These are phyloP conservation scores for Sebastes hubbsi DNA, from an alignment of 2,797 vertebrate genomes.

Conservation along the genomic window DNA sequence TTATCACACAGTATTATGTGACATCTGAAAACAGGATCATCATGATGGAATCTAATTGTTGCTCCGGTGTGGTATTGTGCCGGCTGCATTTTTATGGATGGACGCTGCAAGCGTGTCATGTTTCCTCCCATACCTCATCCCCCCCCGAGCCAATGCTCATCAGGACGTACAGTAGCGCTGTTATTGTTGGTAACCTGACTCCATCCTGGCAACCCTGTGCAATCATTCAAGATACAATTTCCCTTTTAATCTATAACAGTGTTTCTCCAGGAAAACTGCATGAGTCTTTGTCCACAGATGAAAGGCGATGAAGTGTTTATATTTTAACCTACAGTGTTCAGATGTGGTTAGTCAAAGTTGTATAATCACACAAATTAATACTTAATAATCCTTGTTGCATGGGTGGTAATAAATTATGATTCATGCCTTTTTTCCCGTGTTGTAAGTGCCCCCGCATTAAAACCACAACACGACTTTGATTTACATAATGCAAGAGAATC, in stretches of 20 bases:
- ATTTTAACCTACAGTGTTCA: background rate
- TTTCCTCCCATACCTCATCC: conserved; percentile 54
- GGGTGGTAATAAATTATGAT: conserved; percentile 44
- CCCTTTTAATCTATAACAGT: background rate
- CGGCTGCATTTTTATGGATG: conserved; percentile 10
- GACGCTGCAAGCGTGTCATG: conserved; percentile 35
- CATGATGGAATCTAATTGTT: conserved; percentile 34
- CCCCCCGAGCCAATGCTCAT: background rate
- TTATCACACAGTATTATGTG: conserved; percentile 28
- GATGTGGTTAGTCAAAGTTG: background rate
- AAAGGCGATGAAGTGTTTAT: background rate
- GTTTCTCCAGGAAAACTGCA: background rate
- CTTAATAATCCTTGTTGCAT: background rate
- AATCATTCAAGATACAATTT: background rate
- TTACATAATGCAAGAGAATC: conserved; percentile 27
- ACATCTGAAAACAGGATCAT: conserved; percentile 18
- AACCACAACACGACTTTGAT: conserved; percentile 42
- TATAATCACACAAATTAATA: conserved; percentile 1
- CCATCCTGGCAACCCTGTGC: background rate
- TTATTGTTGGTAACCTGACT: conserved; percentile 45
- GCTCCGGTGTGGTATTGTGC: background rate
- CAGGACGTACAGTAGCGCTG: background rate
- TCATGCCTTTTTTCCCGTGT: background rate
- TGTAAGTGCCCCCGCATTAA: conserved; percentile 45
- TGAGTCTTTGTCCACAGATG: background rate